Evolutionary conservation across 2,888 invertebrate genomes (phyloP).

Genomic region (Leptinotarsa juncta): DNA sequence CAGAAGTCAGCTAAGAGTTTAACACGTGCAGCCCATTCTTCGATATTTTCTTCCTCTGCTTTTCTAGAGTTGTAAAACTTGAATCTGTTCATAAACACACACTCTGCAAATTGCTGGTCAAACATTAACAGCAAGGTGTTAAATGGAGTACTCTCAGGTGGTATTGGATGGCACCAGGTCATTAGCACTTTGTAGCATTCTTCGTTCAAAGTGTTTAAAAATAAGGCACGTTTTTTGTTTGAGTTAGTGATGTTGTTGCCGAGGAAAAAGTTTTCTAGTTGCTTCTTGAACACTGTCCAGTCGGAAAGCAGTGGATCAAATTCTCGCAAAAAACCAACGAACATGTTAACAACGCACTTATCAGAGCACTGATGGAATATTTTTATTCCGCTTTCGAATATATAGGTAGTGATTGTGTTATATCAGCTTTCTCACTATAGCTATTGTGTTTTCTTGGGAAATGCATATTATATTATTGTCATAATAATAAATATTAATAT

Average conservation of each 20-base stretch:
- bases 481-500: not conserved
- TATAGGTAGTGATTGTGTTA: not conserved
- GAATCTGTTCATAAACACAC: slow-evolving; percentile 40
- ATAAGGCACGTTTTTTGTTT: slow-evolving; percentile 44
- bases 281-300: slow-evolving; percentile 43
- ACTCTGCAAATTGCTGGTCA: slow-evolving; percentile 41
- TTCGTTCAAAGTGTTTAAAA: slow-evolving; percentile 47
- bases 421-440: not conserved
- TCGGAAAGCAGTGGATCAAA: slow-evolving; percentile 31
- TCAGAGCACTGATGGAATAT: not conserved
- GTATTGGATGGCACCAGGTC: slow-evolving; percentile 38
- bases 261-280: slow-evolving; percentile 44
- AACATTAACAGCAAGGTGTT: slow-evolving; percentile 38
- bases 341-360: slow-evolving; percentile 14
- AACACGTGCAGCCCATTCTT: slow-evolving; percentile 47
- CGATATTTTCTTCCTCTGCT: slow-evolving; percentile 36
- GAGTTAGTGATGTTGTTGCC: slow-evolving; percentile 41
- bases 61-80: slow-evolving; percentile 45
- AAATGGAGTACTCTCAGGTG: slow-evolving; percentile 43
- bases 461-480: not conserved
- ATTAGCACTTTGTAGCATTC: slow-evolving; percentile 47
- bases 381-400: not conserved
- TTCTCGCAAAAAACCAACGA: slow-evolving; percentile 34
- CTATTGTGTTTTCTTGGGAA: slow-evolving; percentile 9
- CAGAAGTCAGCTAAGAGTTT: slow-evolving; percentile 44